A percentile compares a stretch with the other conserved stretches of the same genome.
Evolutionary conservation across 2,113 vertebrate genomes (phyloP).

Genomic region (Heterotis niloticus): DNA sequence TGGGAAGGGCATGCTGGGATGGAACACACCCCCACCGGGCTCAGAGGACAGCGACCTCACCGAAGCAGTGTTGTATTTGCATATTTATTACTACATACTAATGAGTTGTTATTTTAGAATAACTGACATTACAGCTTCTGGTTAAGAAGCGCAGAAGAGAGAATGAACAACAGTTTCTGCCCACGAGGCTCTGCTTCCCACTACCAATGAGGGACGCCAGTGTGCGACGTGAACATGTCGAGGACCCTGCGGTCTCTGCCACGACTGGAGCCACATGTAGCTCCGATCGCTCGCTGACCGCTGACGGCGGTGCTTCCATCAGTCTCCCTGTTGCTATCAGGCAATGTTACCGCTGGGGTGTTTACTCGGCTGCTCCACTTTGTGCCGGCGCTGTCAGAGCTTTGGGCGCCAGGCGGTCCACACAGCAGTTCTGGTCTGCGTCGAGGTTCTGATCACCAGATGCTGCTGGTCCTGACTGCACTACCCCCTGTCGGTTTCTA

Average conservation of each 20-base stretch:
- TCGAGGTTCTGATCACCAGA: no score
- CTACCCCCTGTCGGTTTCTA: no score
- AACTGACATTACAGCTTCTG: constrained; percentile 21
- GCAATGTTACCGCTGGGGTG: no score
- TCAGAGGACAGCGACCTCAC: constrained; percentile 32
- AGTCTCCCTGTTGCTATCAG: no score
- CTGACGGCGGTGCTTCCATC: no score
- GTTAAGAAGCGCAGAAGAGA: constrained; percentile 3
- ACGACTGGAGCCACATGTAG: no score
- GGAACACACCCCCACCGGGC: constrained; percentile 37
- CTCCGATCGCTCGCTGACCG: no score
- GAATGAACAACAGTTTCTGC: not conserved
- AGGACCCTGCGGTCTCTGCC: not conserved
- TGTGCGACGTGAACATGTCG: not conserved
- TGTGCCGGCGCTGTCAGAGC: no score
- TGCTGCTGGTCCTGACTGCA: no score
- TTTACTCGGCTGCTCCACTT: no score
- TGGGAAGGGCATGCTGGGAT: constrained; percentile 21
- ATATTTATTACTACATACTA: constrained; percentile 43
- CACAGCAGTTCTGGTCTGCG: no score
- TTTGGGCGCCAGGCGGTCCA: no score
- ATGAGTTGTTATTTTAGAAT: constrained; percentile 10
- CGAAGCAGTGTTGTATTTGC: constrained; percentile 30
- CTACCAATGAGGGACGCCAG: not conserved
- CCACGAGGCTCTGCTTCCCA: constrained; percentile 35